Conservation (phyloP, 2,888 invertebrate genomes). For the Leucophora obtusa region DNA sequence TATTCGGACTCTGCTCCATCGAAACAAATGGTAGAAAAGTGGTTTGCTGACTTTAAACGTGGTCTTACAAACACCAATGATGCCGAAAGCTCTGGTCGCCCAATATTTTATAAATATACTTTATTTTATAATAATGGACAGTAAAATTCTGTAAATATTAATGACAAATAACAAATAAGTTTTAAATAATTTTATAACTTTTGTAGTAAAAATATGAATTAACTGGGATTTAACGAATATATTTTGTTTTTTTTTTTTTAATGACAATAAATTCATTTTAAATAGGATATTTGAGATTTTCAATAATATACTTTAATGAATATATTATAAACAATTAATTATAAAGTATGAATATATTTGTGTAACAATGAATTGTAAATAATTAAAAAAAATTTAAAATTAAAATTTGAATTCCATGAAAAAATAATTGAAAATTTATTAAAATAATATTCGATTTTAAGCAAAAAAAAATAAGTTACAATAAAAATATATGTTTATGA, state of each 20-base stretch:
- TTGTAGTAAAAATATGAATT: background rate
- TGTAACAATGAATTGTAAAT: background rate
- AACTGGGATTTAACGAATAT: background rate
- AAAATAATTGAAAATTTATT: constrained; percentile 20
- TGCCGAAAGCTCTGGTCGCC: too few relatives aligned
- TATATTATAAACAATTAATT: background rate
- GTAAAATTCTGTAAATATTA: background rate
- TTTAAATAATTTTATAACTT: background rate
- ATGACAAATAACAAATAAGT: background rate
- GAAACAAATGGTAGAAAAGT: too few relatives aligned
- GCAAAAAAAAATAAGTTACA: background rate
- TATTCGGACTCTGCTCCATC: too few relatives aligned
- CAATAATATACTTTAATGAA: background rate
- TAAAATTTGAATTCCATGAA: background rate
- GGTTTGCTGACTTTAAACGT: too few relatives aligned
- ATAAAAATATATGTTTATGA: constrained; percentile 2
- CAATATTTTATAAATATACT: too few relatives aligned
- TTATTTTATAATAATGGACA: too few relatives aligned
- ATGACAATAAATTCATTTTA: constrained; percentile 2
- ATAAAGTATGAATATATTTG: background rate
- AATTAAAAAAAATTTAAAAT: background rate
- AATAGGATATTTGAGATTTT: background rate
- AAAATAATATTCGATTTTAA: constrained; percentile 51
- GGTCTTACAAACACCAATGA: too few relatives aligned
- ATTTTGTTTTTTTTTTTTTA: constrained; percentile 26